A percentile compares a stretch with the other conserved stretches of the same genome.
Conservation (phyloP, 2,797 vertebrate genomes). For the Molossus alvarezi region DNA sequence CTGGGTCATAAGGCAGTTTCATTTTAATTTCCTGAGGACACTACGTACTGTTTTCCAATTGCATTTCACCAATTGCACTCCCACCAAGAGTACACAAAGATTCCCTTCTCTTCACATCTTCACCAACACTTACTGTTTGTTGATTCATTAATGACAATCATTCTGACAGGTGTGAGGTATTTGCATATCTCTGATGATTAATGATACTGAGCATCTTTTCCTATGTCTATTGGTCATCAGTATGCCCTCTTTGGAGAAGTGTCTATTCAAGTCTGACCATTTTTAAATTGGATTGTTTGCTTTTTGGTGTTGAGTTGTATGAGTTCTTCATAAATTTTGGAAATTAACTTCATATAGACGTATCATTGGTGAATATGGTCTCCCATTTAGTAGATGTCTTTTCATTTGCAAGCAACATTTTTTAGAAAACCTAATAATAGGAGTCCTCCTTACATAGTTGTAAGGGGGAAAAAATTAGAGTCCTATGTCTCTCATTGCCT, state of each 20-base stretch:
- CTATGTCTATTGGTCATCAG: neutral
- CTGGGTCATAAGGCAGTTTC: neutral
- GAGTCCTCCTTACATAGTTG: neutral
- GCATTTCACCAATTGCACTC: neutral
- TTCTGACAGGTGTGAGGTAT: neutral
- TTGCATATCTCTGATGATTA: neutral
- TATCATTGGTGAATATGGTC: neutral
- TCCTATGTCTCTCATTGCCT: neutral
- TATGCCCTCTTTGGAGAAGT: neutral
- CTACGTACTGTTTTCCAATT: neutral
- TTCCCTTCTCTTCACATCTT: neutral
- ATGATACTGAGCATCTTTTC: neutral
- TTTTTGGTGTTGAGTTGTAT: neutral
- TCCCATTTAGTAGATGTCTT: neutral
- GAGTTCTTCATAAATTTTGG: neutral
- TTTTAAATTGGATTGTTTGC: neutral
- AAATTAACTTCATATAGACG: neutral
- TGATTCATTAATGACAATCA: neutral
- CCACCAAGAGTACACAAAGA: neutral
- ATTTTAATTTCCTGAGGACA: neutral
- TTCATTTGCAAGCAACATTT: neutral
- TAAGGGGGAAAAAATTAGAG: neutral
- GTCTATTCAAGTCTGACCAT: neutral
- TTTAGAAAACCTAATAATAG: constrained; percentile 1
- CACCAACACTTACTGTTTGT: neutral